Percentiles rank a stretch among this genome's conserved stretches.
phyloP scores from a whole-genome alignment of 2,113 vertebrate genomes.

The Castor canadensis region DNA sequence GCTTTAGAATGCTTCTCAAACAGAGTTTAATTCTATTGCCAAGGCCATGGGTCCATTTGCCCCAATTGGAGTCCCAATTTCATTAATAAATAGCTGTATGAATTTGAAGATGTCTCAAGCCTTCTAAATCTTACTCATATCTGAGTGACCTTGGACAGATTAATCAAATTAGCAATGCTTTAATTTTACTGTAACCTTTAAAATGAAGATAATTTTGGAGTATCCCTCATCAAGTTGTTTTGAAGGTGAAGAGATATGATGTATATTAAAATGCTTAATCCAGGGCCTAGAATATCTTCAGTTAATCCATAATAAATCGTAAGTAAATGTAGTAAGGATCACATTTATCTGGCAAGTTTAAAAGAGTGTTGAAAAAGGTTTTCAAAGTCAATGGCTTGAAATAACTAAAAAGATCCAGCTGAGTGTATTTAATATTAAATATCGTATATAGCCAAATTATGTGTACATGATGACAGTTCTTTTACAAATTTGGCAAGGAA shows the following conservation, averaged over 20 bases:
- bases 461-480: background rate
- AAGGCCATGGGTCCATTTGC: too few relatives aligned
- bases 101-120: background rate
- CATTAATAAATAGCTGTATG: background rate
- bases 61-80: background rate
- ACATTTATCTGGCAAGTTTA: background rate
- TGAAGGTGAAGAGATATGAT: background rate
- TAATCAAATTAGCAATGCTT: background rate
- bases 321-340: background rate
- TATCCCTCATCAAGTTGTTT: background rate
- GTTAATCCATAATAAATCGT: constrained; percentile 7
- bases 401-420: background rate
- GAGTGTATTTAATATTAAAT: background rate
- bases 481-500: background rate
- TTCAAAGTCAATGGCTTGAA: background rate
- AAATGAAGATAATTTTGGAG: background rate
- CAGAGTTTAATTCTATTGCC: too few relatives aligned
- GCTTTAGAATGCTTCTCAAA: too few relatives aligned
- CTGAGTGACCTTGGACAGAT: background rate
- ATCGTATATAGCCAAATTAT: background rate
- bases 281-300: background rate
- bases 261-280: background rate
- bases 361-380: constrained; percentile 26
- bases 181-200: background rate
- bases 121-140: constrained; percentile 10